These are phyloP conservation scores for Coleophora deauratella DNA, from an alignment of 2,888 invertebrate species.

Conservation along the genomic window DNA sequence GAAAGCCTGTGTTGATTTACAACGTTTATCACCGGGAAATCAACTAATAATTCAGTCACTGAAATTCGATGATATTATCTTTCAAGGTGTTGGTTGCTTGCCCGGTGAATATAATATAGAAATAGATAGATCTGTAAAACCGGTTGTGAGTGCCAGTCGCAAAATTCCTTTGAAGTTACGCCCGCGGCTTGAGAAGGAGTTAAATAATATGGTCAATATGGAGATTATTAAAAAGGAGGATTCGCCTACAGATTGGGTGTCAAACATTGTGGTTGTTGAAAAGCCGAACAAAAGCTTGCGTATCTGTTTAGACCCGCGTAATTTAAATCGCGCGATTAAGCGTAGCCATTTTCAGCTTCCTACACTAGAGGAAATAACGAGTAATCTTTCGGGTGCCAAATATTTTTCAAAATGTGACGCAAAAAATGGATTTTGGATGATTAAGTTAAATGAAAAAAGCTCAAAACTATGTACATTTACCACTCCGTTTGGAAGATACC, in stretches of 20 bases:
- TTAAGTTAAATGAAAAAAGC: conserved; percentile 6
- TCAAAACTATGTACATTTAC: conserved; percentile 10
- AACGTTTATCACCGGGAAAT: not conserved
- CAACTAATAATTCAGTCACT: not conserved
- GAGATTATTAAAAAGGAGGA: conserved; percentile 6
- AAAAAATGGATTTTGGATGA: too few relatives aligned
- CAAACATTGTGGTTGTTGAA: too few relatives aligned
- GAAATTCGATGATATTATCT: not conserved
- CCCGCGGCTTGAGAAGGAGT: conserved; percentile 1
- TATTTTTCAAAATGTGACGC: too few relatives aligned
- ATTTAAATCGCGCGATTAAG: conserved; percentile 6
- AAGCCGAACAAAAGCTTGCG: conserved; percentile 9
- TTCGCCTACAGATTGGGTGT: conserved; percentile 1
- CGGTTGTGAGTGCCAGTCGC: conserved; percentile 3
- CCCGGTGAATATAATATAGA: conserved; percentile 3
- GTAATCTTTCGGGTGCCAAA: too few relatives aligned
- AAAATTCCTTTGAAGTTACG: conserved; percentile 8
- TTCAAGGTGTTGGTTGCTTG: conserved; percentile 5
- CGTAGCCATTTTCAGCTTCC: conserved; percentile 13
- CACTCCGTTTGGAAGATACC: conserved; percentile 8
- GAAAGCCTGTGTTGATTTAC: conserved; percentile 2
- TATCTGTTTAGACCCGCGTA: conserved; percentile 9
- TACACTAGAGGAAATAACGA: conserved; percentile 7
- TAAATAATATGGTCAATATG: conserved; percentile 3
- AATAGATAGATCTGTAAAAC: conserved; percentile 5